Conservation (phyloP, 1,140 invertebrate species). For the Mya arenaria region DNA sequence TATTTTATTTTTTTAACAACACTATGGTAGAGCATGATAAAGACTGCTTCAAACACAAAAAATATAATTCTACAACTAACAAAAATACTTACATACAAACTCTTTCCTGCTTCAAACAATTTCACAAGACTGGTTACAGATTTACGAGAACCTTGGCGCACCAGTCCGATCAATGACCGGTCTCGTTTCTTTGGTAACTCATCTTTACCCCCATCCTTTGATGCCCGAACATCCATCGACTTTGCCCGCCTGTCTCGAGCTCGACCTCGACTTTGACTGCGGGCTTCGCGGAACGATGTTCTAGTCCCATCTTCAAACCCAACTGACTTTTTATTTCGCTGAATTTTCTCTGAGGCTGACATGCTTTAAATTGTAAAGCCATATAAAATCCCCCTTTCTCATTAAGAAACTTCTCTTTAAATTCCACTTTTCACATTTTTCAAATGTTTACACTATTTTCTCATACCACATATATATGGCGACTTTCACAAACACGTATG, state of each 20-base stretch:
- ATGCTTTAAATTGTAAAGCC: too few species aligned
- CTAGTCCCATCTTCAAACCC: slow-evolving; percentile 58
- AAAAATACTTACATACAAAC: slow-evolving; percentile 40
- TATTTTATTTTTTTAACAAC: too few species aligned
- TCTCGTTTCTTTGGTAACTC: slow-evolving; percentile 51
- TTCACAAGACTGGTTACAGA: slow-evolving; percentile 57
- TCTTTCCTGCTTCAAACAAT: slow-evolving; percentile 57
- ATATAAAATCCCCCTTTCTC: background rate
- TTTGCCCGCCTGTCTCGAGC: slow-evolving; percentile 38
- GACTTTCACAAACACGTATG: too few species aligned
- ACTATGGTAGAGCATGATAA: too few species aligned
- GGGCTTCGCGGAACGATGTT: slow-evolving; percentile 29
- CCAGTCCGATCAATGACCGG: slow-evolving; percentile 51
- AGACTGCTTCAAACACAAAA: too few species aligned
- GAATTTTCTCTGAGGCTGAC: slow-evolving; percentile 50
- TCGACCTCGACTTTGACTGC: slow-evolving; percentile 40
- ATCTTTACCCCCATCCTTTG: slow-evolving; percentile 31
- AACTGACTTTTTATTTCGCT: slow-evolving; percentile 51
- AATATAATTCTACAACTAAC: too few species aligned
- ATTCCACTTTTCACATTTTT: background rate
- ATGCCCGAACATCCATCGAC: slow-evolving; percentile 38
- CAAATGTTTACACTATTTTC: background rate
- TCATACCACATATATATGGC: too few species aligned
- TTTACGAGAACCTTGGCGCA: slow-evolving; percentile 54
- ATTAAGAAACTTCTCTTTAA: background rate